Conservation (phyloP, 2,113 vertebrate species). For the Lichenostomus cassidix region DNA sequence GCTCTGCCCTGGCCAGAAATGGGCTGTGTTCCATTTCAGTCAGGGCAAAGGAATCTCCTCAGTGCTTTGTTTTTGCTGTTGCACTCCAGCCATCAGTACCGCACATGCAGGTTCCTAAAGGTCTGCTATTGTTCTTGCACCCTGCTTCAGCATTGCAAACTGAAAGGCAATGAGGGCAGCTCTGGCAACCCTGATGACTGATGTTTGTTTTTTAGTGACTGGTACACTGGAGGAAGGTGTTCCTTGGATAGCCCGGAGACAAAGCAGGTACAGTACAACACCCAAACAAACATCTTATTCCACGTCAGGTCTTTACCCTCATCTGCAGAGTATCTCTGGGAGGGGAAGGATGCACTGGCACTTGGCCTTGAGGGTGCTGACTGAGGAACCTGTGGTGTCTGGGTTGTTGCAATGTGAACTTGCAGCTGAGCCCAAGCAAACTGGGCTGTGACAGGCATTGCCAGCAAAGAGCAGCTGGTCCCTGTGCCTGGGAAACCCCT, state of each 20-base stretch:
- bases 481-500: background rate
- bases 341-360: background rate
- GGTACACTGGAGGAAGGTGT: background rate
- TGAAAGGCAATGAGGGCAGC: background rate
- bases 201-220: background rate
- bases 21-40: background rate
- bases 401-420: background rate
- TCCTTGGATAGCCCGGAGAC: background rate
- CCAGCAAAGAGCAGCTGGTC: background rate
- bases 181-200: background rate
- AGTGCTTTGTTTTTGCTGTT: background rate
- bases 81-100: background rate
- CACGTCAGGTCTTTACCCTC: background rate
- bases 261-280: slow-evolving; percentile 28
- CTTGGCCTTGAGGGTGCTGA: background rate
- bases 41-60: background rate
- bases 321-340: background rate
- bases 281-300: background rate
- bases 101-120: background rate
- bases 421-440: background rate
- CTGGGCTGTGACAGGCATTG: background rate
- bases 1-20: background rate
- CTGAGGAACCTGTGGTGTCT: background rate
- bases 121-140: background rate
- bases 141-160: background rate